Conservation (phyloP, 2,113 vertebrate genomes). For the Octodon degus region DNA sequence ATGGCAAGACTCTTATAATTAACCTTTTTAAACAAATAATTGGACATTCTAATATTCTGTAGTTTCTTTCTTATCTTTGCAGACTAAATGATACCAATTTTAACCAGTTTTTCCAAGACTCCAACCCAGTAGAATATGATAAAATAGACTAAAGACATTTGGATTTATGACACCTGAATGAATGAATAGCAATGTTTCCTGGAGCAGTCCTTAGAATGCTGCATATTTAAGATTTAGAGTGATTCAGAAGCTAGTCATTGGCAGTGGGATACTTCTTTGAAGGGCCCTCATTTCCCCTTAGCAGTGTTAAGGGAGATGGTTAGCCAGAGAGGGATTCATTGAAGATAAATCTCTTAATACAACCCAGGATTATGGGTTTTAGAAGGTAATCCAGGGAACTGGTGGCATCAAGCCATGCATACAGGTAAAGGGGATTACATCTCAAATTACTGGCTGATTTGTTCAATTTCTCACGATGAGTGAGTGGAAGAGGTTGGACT, state of each 20-base stretch:
- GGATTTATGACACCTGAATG: background rate
- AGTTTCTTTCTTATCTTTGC: conserved; percentile 24
- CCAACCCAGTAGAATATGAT: background rate
- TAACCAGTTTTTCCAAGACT: background rate
- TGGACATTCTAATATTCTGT: background rate
- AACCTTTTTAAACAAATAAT: background rate
- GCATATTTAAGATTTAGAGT: background rate
- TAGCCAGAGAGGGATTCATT: background rate
- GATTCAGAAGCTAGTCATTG: background rate
- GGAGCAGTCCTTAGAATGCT: background rate
- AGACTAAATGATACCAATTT: background rate
- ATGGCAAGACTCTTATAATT: background rate
- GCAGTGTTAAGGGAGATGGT: conserved; percentile 7
- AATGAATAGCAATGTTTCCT: background rate
- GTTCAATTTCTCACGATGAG: background rate
- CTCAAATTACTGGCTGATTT: background rate
- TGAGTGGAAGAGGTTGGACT: background rate
- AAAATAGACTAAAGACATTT: background rate
- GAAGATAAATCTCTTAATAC: conserved; percentile 59
- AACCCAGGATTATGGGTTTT: conserved; percentile 7
- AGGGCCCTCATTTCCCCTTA: background rate
- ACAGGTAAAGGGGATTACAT: background rate
- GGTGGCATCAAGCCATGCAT: background rate
- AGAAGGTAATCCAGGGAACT: conserved; percentile 25
- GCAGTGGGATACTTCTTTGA: background rate